phyloP scores from a whole-genome alignment of 2,797 vertebrate genomes.

The Carduelis carduelis region DNA sequence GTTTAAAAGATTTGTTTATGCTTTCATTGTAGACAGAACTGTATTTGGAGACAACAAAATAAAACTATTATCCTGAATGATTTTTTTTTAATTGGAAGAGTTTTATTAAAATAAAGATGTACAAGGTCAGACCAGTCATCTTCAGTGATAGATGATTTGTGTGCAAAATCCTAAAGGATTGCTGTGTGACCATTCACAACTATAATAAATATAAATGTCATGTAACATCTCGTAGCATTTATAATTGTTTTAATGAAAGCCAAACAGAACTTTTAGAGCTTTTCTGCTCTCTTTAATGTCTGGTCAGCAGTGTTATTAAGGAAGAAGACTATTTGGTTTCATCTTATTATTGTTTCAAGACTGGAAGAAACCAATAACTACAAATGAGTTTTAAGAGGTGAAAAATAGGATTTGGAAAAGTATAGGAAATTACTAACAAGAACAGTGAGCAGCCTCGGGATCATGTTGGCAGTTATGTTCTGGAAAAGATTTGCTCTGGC shows the following conservation, averaged over 20 bases:
- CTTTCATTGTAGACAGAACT: neutral
- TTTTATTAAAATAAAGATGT: neutral
- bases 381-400: neutral
- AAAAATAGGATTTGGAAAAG: neutral
- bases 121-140: neutral
- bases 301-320: neutral
- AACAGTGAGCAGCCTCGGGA: neutral
- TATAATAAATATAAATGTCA: neutral
- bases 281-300: neutral
- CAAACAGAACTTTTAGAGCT: neutral
- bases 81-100: neutral
- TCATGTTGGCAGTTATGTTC: neutral
- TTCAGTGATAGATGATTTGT: neutral
- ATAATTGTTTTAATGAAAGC: neutral
- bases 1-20: neutral
- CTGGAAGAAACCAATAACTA: neutral
- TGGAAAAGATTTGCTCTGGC: neutral
- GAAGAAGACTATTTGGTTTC: neutral
- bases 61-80: neutral
- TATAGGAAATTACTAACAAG: neutral
- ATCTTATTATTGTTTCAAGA: neutral
- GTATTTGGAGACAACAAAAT: neutral
- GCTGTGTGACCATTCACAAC: neutral
- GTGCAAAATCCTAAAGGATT: neutral
- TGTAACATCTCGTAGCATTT: neutral